Percentiles rank a stretch among this genome's conserved stretches.
Conservation (phyloP, 2,888 invertebrate species). For the Morpho helenor region DNA sequence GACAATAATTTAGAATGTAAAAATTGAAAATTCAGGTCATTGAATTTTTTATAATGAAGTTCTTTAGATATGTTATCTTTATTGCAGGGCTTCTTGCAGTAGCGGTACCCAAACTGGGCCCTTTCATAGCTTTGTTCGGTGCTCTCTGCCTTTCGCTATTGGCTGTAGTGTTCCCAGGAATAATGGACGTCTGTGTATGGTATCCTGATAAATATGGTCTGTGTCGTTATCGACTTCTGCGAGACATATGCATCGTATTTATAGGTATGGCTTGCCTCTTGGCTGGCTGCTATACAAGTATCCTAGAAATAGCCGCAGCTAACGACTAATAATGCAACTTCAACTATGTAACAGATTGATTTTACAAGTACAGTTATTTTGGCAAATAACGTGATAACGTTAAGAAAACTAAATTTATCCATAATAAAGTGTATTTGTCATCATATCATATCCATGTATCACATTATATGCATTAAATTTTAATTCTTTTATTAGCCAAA, state of each 20-base stretch:
- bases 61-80: background rate
- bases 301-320: slow-evolving; percentile 39
- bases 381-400: too few relatives aligned
- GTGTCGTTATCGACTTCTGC: slow-evolving; percentile 35
- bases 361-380: background rate
- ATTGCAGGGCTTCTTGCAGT: slow-evolving; percentile 59
- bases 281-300: slow-evolving; percentile 47
- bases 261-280: slow-evolving; percentile 37
- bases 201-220: slow-evolving; percentile 44
- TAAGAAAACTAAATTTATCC: too few relatives aligned
- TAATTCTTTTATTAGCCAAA: too few relatives aligned
- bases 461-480: too few relatives aligned
- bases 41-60: too few relatives aligned
- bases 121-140: slow-evolving; percentile 89
- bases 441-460: too few relatives aligned
- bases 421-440: too few relatives aligned
- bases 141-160: slow-evolving; percentile 91
- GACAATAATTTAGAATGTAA: too few relatives aligned
- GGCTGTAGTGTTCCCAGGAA: slow-evolving; percentile 90
- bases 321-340: slow-evolving; percentile 1
- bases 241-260: slow-evolving; percentile 40
- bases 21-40: too few relatives aligned
- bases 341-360: background rate
- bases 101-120: slow-evolving; percentile 87
- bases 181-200: slow-evolving; percentile 58